Percentiles rank a stretch among this genome's conserved stretches.
Evolutionary conservation across 2,113 vertebrate genomes (phyloP).

Genomic region (Alces alces): DNA sequence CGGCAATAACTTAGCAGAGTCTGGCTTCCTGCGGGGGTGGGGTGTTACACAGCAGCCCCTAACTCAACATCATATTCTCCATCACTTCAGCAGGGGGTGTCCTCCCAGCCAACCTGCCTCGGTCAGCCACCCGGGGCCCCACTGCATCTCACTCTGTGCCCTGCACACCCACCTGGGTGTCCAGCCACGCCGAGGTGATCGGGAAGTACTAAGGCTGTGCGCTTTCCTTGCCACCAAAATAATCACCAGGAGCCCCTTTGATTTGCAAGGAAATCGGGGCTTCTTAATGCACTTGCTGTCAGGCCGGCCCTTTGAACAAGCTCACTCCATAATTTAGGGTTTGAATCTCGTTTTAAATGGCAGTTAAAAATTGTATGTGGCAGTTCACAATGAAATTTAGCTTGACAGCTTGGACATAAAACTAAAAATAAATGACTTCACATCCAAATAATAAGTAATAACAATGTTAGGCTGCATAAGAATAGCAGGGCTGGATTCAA

Average conservation of each 20-base stretch:
- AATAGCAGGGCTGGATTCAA: slow-evolving; percentile 93
- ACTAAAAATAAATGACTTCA: slow-evolving; percentile 95
- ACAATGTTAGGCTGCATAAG: slow-evolving; percentile 98
- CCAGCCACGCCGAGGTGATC: slow-evolving; percentile 61
- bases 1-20: background rate
- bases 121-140: accelerated
- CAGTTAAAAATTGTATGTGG: slow-evolving; percentile 95
- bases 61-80: accelerated
- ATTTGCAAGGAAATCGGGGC: slow-evolving; percentile 86
- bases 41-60: background rate
- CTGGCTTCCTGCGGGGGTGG: accelerated
- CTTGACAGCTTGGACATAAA: slow-evolving; percentile 91
- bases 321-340: slow-evolving; percentile 86
- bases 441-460: slow-evolving; percentile 98
- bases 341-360: slow-evolving; percentile 92
- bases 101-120: background rate
- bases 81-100: background rate
- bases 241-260: slow-evolving; percentile 79
- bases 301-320: slow-evolving; percentile 85
- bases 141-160: background rate
- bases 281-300: slow-evolving; percentile 78
- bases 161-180: slow-evolving; percentile 32
- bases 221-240: slow-evolving; percentile 54
- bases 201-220: slow-evolving; percentile 33
- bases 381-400: slow-evolving; percentile 91